Evolutionary conservation across 2,797 vertebrate genomes (phyloP).

Genomic region (Poecile montanus): DNA sequence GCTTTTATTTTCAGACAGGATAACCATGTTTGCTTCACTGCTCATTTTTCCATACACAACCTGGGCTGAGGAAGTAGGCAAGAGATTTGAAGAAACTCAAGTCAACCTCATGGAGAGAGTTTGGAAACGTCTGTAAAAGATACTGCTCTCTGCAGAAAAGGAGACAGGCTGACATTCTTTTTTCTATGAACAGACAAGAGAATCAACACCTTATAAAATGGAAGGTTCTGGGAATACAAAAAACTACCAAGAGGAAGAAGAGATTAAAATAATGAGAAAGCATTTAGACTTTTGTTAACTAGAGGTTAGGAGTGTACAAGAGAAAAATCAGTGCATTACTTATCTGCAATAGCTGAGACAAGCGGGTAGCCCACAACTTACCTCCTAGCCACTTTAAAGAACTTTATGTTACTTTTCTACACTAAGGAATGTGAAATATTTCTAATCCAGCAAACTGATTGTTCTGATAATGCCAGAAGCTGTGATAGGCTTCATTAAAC

Average conservation of each 20-base stretch:
- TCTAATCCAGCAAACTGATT: not conserved
- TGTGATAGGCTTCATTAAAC: not conserved
- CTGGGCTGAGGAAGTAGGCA: not conserved
- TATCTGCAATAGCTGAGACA: not conserved
- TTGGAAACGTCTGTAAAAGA: not conserved
- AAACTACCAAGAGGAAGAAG: not conserved
- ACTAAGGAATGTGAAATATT: not conserved
- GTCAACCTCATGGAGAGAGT: not conserved
- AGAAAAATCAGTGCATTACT: not conserved
- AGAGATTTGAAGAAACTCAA: not conserved
- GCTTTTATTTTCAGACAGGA: not conserved
- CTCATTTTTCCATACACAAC: not conserved
- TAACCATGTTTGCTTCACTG: not conserved
- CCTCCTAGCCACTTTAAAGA: not conserved
- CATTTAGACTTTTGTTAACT: not conserved
- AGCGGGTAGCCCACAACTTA: not conserved
- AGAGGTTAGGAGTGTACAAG: not conserved
- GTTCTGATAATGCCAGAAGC: not conserved
- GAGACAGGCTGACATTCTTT: not conserved
- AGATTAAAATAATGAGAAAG: not conserved
- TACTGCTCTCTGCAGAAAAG: not conserved
- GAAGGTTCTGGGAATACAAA: not conserved
- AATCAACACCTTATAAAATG: not conserved
- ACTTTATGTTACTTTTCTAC: not conserved
- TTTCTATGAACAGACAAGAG: not conserved